Evolutionary conservation across 2,797 vertebrate genomes (phyloP).

Genomic region (Gymnopithys bicolor): DNA sequence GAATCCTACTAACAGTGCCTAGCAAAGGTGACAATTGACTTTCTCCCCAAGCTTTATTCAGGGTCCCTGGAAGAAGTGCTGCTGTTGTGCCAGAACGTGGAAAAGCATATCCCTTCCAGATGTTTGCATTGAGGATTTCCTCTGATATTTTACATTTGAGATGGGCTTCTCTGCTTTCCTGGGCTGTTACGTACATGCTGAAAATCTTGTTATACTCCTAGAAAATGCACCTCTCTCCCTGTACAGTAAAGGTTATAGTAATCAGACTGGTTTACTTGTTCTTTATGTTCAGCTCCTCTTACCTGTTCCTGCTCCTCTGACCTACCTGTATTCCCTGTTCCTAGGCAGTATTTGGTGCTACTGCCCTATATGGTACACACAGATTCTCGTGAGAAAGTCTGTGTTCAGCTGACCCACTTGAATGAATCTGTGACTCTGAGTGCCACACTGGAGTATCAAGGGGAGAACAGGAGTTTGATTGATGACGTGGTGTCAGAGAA

Average conservation of each 20-base stretch:
- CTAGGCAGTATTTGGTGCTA: conserved; percentile 71
- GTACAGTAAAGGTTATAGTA: not conserved
- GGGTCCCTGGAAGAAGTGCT: not conserved
- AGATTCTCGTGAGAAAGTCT: conserved; percentile 51
- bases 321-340: not conserved
- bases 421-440: conserved; percentile 71
- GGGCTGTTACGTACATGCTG: not conserved
- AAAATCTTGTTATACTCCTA: not conserved
- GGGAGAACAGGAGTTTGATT: conserved; percentile 60
- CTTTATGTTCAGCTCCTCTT: not conserved
- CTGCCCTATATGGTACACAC: conserved; percentile 12
- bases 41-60: not conserved
- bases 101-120: not conserved
- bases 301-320: not conserved
- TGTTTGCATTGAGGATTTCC: not conserved
- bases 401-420: conserved; percentile 72
- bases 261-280: not conserved
- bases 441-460: conserved; percentile 16
- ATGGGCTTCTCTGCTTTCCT: not conserved
- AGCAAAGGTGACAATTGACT: not conserved
- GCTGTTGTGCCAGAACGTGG: not conserved
- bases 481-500: conserved; percentile 3
- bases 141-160: not conserved
- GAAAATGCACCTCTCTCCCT: not conserved
- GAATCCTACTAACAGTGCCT: not conserved